Evolutionary conservation across 2,113 vertebrate genomes (phyloP).

Genomic region (Passer domesticus): DNA sequence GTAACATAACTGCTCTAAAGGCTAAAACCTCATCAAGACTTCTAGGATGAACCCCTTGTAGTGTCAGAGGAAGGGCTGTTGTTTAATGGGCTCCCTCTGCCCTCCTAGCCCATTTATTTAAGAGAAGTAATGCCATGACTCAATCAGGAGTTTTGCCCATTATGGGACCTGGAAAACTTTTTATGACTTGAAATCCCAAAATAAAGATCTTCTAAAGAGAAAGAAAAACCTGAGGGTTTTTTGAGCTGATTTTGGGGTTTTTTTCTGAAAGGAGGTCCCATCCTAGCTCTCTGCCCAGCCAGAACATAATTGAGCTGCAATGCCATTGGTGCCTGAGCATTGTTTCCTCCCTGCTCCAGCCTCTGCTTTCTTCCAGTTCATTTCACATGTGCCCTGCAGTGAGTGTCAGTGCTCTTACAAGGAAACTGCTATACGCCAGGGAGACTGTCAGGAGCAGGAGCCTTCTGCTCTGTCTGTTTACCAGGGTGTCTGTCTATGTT

Average conservation of each 20-base stretch:
- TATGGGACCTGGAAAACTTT: not conserved
- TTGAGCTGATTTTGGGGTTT: not conserved
- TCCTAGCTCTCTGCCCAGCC: not conserved
- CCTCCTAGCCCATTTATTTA: not conserved
- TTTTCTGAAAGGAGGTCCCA: not conserved
- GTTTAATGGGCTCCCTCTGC: not conserved
- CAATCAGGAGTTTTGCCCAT: not conserved
- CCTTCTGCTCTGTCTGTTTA: slow-evolving; percentile 55
- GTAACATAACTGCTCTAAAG: not conserved
- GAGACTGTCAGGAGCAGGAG: slow-evolving; percentile 26
- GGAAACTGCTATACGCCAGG: not conserved
- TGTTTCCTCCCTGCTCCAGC: not conserved
- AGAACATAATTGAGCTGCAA: not conserved
- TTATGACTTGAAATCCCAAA: not conserved
- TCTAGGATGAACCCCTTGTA: not conserved
- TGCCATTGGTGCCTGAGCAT: not conserved
- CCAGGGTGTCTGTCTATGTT: not conserved
- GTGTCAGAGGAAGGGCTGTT: not conserved
- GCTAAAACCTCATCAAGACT: not conserved
- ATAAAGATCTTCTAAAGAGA: not conserved
- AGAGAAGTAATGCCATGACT: not conserved
- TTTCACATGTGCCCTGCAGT: slow-evolving; percentile 58
- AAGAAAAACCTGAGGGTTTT: not conserved
- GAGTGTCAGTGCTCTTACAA: slow-evolving; percentile 6
- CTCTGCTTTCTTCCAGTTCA: not conserved